Conservation (phyloP, 2,113 vertebrate species). For the Pluvialis apricaria region DNA sequence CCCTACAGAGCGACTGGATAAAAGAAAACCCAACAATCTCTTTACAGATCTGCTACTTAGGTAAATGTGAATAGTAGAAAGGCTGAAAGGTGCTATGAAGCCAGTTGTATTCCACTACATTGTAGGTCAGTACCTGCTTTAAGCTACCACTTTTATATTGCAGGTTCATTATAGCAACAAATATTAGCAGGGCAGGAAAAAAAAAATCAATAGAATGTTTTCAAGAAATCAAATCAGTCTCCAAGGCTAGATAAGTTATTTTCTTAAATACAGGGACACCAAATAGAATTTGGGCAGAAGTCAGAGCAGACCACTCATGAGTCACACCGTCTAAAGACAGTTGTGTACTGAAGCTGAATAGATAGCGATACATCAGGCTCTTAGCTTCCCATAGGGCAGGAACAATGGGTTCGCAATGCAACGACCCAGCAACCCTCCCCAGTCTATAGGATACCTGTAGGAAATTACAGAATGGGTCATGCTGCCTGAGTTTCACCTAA, state of each 20-base stretch:
- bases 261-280: not conserved
- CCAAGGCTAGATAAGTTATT: not conserved
- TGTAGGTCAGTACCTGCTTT: not conserved
- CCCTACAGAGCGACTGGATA: not conserved
- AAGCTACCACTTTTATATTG: not conserved
- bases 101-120: not conserved
- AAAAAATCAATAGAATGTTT: not conserved
- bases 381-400: not conserved
- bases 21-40: not conserved
- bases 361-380: not conserved
- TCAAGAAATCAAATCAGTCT: not conserved
- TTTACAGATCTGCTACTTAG: not conserved
- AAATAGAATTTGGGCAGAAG: not conserved
- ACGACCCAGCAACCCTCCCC: not conserved
- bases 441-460: not conserved
- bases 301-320: not conserved
- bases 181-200: not conserved
- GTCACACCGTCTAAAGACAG: not conserved
- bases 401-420: rapidly evolving
- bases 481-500: not conserved
- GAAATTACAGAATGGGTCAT: not conserved
- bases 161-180: not conserved
- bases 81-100: not conserved
- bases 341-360: not conserved
- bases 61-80: not conserved